Percentiles rank a stretch among this genome's conserved stretches.
Evolutionary conservation across 2,888 invertebrate genomes (phyloP).

Genomic region (Meiosimyza decipiens): DNA sequence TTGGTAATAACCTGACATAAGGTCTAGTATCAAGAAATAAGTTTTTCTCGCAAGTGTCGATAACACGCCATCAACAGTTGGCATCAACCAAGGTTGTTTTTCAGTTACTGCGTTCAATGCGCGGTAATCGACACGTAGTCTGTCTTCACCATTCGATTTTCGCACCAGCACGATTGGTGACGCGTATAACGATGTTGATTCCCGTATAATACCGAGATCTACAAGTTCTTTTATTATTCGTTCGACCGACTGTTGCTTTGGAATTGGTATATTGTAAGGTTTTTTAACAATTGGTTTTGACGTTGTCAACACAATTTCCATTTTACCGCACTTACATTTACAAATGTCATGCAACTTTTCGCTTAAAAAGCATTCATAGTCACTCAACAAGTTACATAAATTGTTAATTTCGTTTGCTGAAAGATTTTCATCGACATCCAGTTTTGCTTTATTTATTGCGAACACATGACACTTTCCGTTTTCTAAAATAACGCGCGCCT

Average conservation of each 20-base stretch:
- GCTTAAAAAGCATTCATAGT: constrained; percentile 33
- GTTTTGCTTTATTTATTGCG: background rate
- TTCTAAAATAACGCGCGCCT: constrained; percentile 34
- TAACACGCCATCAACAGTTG: constrained; percentile 42
- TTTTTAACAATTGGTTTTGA: constrained; percentile 31
- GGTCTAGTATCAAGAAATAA: constrained; percentile 30
- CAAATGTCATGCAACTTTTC: constrained; percentile 35
- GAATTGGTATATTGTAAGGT: constrained; percentile 37
- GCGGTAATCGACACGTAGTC: constrained; percentile 33
- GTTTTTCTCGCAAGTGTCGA: constrained; percentile 58
- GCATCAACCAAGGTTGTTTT: constrained; percentile 37
- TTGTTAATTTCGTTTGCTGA: background rate
- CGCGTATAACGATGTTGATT: constrained; percentile 21
- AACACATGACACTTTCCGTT: constrained; percentile 31
- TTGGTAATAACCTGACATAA: constrained; percentile 34
- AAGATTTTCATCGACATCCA: constrained; percentile 11
- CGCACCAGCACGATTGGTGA: constrained; percentile 26
- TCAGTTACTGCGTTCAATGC: constrained; percentile 40
- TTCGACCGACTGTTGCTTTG: constrained; percentile 32
- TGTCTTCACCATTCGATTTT: constrained; percentile 59
- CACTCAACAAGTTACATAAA: constrained; percentile 20
- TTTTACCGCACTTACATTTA: constrained; percentile 33
- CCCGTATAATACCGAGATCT: constrained; percentile 36
- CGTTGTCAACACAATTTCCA: constrained; percentile 32
- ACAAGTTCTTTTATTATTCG: constrained; percentile 24